Evolutionary conservation across 2,113 vertebrate genomes (phyloP), one percentile per base, ranked within the genome.

Genomic region (Campylomormyrus numenius): DNA sequence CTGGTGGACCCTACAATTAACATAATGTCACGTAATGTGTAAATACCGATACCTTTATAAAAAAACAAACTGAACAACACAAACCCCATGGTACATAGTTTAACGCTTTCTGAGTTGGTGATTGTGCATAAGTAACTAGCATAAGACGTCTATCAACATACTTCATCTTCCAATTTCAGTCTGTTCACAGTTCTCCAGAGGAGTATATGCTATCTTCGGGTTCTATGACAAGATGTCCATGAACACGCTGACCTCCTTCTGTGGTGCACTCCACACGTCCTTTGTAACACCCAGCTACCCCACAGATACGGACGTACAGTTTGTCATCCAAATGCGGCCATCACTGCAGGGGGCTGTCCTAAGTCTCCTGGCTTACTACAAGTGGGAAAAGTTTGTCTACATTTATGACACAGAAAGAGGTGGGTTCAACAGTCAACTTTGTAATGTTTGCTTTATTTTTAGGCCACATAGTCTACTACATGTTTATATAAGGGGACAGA

Each of bases 401-500:
- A 97, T 99, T 39, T 99, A 99, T 3, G 98, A 99, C 94, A 99
- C 98, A 7, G 98, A 99, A 90, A 96, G 98, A 97, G 98, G 98
- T 99, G 95, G 97, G 97, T 85, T 48, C 62, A 70, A 10, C 62
- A 3, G n/a, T 27, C 62, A 27, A 27, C 62, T 70, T 70, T 13
- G 62, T 31, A 4, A 31, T 31, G 62, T 70, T 70, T 70, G 62
- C 62, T 27, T 56, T 56, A 56, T 21, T 56, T 56, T 3, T 66
- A 66, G n/a, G 9, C 58, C n/a, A 27, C 8, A 11, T 11, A 66
- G 58, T 27, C n/a, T 66, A 27, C 24, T 27, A 27, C n/a, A 3
- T 27, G 58, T 66, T 66, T 66, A 66, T 66, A 27, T 66, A 27
- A 66, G 9, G 3, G 58, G 24, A 66, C 9, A 66, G 58, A 62